Evolutionary conservation across 2,797 vertebrate species (phyloP).

Genomic region (Alosa sapidissima): DNA sequence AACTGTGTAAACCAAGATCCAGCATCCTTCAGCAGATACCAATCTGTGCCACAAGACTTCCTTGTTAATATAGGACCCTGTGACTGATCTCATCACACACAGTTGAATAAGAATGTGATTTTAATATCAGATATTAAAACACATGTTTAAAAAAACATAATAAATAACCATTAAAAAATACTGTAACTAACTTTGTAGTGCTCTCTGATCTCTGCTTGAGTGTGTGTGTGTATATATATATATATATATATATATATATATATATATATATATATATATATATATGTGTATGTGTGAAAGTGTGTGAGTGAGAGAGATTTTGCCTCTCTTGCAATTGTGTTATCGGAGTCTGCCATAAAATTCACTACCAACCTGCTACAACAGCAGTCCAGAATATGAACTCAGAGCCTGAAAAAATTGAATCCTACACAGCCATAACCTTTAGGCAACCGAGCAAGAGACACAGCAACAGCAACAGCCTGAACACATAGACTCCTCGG

Average conservation of each 20-base stretch:
- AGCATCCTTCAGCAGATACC: not conserved
- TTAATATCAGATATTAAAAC: conserved; percentile 13
- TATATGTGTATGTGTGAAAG: not conserved
- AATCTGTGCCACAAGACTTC: not conserved
- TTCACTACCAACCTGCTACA: not conserved
- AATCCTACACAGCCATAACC: not conserved
- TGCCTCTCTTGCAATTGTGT: not conserved
- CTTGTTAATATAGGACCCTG: not conserved
- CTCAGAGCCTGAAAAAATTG: not conserved
- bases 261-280: too few relatives aligned
- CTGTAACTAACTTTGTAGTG: not conserved
- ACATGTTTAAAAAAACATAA: not conserved
- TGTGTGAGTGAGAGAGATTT: not conserved
- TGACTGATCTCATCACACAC: not conserved
- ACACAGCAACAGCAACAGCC: not conserved
- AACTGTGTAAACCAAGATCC: not conserved
- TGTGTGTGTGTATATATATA: too few relatives aligned
- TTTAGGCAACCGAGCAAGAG: not conserved
- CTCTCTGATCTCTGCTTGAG: not conserved
- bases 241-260: too few relatives aligned
- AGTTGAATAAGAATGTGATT: not conserved
- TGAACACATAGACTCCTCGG: not conserved
- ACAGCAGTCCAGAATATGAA: not conserved
- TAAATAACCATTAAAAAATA: not conserved
- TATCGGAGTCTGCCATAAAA: not conserved